Base-by-base conservation (phyloP, 2,888 invertebrate species). In the Drosophila paramelanica region DNA sequence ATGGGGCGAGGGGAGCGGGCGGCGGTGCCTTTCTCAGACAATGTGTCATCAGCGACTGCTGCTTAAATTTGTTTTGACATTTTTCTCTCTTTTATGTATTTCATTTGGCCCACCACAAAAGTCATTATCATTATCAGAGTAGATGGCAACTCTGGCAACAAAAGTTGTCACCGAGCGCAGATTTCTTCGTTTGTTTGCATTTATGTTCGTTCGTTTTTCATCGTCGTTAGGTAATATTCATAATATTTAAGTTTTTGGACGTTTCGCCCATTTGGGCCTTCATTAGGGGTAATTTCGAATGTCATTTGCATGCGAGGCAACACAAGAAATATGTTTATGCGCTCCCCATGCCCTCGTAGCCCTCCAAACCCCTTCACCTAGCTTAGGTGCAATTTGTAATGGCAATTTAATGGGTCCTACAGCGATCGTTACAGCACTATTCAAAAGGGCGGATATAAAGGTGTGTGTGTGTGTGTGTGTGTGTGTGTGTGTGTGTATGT, bases 281-380 rank as follows among this genome's bases (percentile, higher is more conserved):
- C 87, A 88, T 83, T 86, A 84, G 79, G 61, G 65, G 75, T 61
- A 72, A 83, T 83, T 88, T 77, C 38, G 55, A 47, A 38, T 66
- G 81, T 70, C 85, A 73, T 83, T 83, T 88, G 83, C 80, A 79
- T 71, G 62, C 57, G 49, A 41, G 49, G 14, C 27, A 38, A 42
- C 56, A 49, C 38, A 62, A 79, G 53, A 77, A 65, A 69, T 67
- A 65, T 80, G 51, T 42, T 58, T 45, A 13, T 23, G 23, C 47
- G 38, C 23, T 6, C 3, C 4, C 11, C n/a, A 31, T 17, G 3
- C 13, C 7, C n/a, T 5, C 6, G 10, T 3, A 11, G 6, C n/a
- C 5, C 39, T 17, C 25, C 41, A 14, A 2, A 27, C 10, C 13
- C 17, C 46, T 27, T 7, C 6, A 39, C 39, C 13, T 36, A 20